Evolutionary conservation across 2,797 vertebrate species (phyloP), one percentile per base, ranked within the genome.

Genomic region (Scleropages formosus): DNA sequence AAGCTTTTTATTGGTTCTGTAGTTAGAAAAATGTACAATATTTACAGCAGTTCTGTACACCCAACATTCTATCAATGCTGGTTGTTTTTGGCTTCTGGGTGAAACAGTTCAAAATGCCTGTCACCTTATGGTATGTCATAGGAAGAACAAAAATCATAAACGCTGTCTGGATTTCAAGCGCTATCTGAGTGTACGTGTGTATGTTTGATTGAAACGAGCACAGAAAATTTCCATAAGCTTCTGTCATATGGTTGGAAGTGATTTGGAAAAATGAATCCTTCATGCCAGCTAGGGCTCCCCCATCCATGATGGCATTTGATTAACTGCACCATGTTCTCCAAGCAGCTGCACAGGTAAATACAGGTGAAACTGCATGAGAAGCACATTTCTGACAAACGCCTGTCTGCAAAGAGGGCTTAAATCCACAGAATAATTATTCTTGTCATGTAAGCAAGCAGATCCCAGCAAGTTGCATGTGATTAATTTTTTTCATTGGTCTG

Each of bases 251-350:
- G 76, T 59, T n/a, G 18, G 61, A 59, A 72, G 44, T 44, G 20
- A 65, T 80, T 80, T 74, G 51, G 65, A 78, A 78, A 78, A 81
- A 78, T 73, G 61, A 60, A 64, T 46, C 27, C 18, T 71, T 64
- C 53, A 58, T 58, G 26, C 15, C 26, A 47, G 63, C 67, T 69
- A 49, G 24, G 4, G 68, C 9, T 0, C 72, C 56, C 59, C 72
- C 49, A 74, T 15, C 27, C 24, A 62, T 53, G 31, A 59, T 65
- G 27, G 20, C 39, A 46, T 70, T 74, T 73, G 64, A 59, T 61
- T 27, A 53, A 59, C 51, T 20, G 47, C n/a, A 64, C 22, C 26
- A 51, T 51, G 6, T 39, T 39, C 31, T 39, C 46, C 64, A 70
- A 76, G 70, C 56, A 70, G 46, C 75, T 51, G 70, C 67, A 60